Evolutionary conservation across 2,113 vertebrate species (phyloP).

Genomic region (Thalassarche chlororhynchos): DNA sequence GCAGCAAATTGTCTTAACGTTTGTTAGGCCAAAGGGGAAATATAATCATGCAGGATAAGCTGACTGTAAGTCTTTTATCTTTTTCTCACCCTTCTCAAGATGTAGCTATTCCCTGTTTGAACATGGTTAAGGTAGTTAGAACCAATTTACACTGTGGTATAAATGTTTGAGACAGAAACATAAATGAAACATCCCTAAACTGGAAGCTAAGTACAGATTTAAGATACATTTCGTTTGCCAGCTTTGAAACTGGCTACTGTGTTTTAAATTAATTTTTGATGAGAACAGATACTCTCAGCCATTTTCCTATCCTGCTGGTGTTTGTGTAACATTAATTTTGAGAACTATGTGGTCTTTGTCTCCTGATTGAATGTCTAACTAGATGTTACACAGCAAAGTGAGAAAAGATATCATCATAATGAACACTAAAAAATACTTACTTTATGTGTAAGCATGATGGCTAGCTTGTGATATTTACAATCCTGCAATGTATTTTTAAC

Average conservation of each 20-base stretch:
- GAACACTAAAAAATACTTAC: neutral
- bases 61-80: neutral
- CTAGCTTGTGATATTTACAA: neutral
- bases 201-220: neutral
- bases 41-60: neutral
- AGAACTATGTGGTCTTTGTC: neutral
- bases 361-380: neutral
- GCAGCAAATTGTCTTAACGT: neutral
- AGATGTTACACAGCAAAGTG: neutral
- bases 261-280: neutral
- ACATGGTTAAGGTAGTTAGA: neutral
- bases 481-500: neutral
- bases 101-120: neutral
- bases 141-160: neutral
- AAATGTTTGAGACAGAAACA: neutral
- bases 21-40: neutral
- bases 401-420: neutral
- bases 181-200: neutral
- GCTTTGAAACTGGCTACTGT: neutral
- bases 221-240: neutral
- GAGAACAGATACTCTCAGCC: neutral
- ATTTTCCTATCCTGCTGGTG: neutral
- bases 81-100: neutral
- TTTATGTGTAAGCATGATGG: neutral
- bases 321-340: constrained; percentile 9